Evolutionary conservation across 1,140 invertebrate genomes (phyloP).

Genomic region (Mamestra configurata): DNA sequence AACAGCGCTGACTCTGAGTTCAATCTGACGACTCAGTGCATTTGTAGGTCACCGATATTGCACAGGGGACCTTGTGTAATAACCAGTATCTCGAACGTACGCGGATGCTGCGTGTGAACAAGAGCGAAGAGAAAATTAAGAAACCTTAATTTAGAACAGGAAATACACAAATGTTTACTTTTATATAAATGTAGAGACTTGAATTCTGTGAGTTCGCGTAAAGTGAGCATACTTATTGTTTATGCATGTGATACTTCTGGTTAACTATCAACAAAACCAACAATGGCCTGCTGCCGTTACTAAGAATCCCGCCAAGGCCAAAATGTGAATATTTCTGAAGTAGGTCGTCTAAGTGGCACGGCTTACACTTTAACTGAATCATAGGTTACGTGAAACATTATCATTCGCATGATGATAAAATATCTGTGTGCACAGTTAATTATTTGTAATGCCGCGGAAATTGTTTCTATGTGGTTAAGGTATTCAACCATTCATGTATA

Average conservation of each 20-base stretch:
- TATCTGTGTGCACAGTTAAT: constrained; percentile 12
- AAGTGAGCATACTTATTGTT: not conserved
- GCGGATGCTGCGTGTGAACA: constrained; percentile 61
- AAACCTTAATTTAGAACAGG: constrained; percentile 54
- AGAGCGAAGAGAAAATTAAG: constrained; percentile 48
- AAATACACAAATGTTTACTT: constrained; percentile 26
- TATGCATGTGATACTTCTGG: constrained; percentile 25
- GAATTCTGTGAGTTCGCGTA: not conserved
- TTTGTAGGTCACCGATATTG: constrained; percentile 79
- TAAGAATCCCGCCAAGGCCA: constrained; percentile 68
- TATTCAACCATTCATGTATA: not conserved
- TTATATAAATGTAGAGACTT: not conserved
- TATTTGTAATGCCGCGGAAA: constrained; percentile 12
- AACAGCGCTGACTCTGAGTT: constrained; percentile 59
- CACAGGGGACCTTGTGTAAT: constrained; percentile 73
- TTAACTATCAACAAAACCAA: constrained; percentile 57
- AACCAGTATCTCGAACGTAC: constrained; percentile 59
- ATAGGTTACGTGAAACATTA: constrained; percentile 59
- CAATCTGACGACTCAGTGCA: constrained; percentile 59
- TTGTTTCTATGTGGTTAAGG: not conserved
- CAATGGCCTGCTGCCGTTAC: constrained; percentile 63
- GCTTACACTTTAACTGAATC: constrained; percentile 65
- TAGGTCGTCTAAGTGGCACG: constrained; percentile 70
- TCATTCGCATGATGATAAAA: constrained; percentile 41
- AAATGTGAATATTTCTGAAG: constrained; percentile 69